Conservation (phyloP, 2,113 vertebrate genomes). For the Ptyas mucosa region DNA sequence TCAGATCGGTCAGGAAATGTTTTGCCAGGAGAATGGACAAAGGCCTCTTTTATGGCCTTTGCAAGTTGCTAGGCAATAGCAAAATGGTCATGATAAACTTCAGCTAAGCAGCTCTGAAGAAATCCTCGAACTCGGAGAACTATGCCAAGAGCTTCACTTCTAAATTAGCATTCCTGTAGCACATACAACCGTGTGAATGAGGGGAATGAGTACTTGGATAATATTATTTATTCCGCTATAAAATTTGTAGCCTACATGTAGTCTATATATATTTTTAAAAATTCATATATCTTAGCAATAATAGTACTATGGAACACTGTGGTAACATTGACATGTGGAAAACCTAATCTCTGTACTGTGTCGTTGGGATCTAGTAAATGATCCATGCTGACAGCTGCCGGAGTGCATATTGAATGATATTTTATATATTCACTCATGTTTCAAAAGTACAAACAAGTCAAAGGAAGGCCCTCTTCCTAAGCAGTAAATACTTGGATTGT, state of each 20-base stretch:
- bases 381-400: background rate
- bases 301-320: background rate
- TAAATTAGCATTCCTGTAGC: slow-evolving; percentile 74
- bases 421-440: slow-evolving; percentile 13
- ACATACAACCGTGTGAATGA: slow-evolving; percentile 60
- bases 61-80: slow-evolving; percentile 85
- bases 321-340: background rate
- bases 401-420: background rate
- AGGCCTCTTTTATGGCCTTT: slow-evolving; percentile 80
- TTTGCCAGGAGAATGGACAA: slow-evolving; percentile 78
- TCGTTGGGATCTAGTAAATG: background rate
- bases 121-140: slow-evolving; percentile 70
- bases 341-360: background rate
- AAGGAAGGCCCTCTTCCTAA: background rate
- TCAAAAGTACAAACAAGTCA: slow-evolving; percentile 12
- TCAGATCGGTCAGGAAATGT: slow-evolving; percentile 67
- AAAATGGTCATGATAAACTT: slow-evolving; percentile 82
- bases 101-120: slow-evolving; percentile 78
- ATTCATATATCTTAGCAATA: background rate
- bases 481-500: background rate
- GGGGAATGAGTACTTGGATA: slow-evolving; percentile 40
- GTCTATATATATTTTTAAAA: background rate
- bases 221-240: slow-evolving; percentile 8
- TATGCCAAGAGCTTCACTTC: slow-evolving; percentile 62
- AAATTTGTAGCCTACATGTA: slow-evolving; percentile 19